Percentiles rank a stretch among this genome's conserved stretches.
phyloP scores from a whole-genome alignment of 2,113 vertebrate species.

The Burhinus bistriatus region DNA sequence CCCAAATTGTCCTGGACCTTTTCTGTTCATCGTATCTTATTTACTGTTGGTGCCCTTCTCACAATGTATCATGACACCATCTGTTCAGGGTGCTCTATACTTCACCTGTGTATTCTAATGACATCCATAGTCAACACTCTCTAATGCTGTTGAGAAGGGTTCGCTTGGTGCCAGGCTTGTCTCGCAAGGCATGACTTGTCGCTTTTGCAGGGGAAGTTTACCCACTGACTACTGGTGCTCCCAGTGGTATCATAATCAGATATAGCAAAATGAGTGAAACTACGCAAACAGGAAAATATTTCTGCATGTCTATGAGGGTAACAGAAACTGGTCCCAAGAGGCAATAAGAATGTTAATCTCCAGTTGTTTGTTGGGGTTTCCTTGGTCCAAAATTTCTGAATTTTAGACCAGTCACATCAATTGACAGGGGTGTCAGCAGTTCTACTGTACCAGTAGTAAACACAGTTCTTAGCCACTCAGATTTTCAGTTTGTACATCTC shows the following conservation, averaged over 20 bases:
- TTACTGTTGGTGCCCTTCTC: not conserved
- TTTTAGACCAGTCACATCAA: not conserved
- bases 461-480: not conserved
- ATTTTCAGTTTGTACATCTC: not conserved
- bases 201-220: not conserved
- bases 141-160: not conserved
- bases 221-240: not conserved
- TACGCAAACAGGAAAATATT: not conserved
- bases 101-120: not conserved
- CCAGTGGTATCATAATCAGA: not conserved
- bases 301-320: not conserved
- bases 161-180: not conserved
- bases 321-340: not conserved
- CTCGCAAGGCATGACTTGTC: not conserved
- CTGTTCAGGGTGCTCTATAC: not conserved
- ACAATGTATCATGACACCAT: not conserved
- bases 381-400: not conserved
- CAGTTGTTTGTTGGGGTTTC: not conserved
- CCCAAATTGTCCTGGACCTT: not conserved
- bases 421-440: not conserved
- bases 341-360: not conserved
- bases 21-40: not conserved
- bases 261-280: not conserved
- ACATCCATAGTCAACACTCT: not conserved
- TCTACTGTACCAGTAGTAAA: not conserved